Evolutionary conservation across 2,888 invertebrate species (phyloP).

Genomic region (Drosophila acutilabella): DNA sequence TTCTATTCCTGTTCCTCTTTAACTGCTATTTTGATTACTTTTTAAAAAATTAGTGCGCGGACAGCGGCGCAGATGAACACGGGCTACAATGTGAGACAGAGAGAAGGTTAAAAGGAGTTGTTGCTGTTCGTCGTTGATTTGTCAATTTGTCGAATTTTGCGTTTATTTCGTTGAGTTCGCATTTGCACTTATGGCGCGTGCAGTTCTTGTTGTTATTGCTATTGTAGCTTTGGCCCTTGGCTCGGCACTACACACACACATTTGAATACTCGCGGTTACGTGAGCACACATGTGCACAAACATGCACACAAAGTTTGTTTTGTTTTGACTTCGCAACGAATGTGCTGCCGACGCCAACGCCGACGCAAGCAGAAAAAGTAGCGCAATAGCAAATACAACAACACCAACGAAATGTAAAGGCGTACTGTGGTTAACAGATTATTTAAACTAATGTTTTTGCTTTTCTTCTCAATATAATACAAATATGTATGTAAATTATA

Average conservation of each 20-base stretch:
- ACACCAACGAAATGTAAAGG: background rate
- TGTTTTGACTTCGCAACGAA: conserved; percentile 54
- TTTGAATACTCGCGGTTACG: background rate
- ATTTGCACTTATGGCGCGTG: conserved; percentile 14
- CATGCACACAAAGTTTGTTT: conserved; percentile 30
- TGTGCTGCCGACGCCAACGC: conserved; percentile 1
- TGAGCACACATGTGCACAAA: background rate
- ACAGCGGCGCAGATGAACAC: background rate
- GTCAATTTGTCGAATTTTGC: conserved; percentile 1
- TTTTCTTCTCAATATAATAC: too few species aligned
- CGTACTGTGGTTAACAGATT: background rate
- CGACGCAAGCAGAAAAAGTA: conserved; percentile 10
- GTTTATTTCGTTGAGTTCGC: conserved; percentile 5
- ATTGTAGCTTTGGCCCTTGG: conserved; percentile 16
- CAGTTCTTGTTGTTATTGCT: conserved; percentile 7
- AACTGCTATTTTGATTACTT: background rate
- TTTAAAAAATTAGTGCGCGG: background rate
- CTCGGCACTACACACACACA: conserved; percentile 3
- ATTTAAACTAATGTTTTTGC: background rate
- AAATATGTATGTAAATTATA: too few species aligned
- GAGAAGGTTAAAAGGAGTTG: background rate
- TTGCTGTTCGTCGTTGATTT: background rate
- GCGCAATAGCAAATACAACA: conserved; percentile 4
- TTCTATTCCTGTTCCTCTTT: background rate
- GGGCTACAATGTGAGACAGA: background rate